A percentile compares a stretch with the other conserved stretches of the same genome.
Conservation (phyloP, 1,140 invertebrate species). For the Drosophila lini region DNA sequence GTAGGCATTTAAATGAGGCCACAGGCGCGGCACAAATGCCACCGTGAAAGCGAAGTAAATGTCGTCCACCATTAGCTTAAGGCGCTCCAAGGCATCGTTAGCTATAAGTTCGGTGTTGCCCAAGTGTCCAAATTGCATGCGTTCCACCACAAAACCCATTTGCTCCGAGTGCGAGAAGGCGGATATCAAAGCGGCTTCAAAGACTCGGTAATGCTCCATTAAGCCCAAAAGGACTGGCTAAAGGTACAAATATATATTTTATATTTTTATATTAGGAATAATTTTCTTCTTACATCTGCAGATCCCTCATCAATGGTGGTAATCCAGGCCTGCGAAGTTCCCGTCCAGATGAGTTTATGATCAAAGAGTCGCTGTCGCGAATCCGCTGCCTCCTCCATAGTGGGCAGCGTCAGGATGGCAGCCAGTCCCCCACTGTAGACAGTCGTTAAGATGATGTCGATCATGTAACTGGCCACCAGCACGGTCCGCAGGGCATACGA, state of each 20-base stretch:
- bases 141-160: constrained; percentile 76
- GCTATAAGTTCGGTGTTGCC: constrained; percentile 64
- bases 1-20: constrained; percentile 55
- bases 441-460: constrained; percentile 77
- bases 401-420: constrained; percentile 71
- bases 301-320: constrained; percentile 33
- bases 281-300: constrained; percentile 48
- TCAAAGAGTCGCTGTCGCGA: constrained; percentile 64
- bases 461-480: constrained; percentile 70
- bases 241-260: not conserved
- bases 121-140: constrained; percentile 71
- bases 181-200: constrained; percentile 44
- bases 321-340: constrained; percentile 65
- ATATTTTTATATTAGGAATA: not conserved
- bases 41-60: constrained; percentile 62
- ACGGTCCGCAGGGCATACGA: constrained; percentile 62
- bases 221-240: constrained; percentile 56
- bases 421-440: constrained; percentile 75
- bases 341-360: constrained; percentile 69
- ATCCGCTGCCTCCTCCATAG: constrained; percentile 73
- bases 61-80: constrained; percentile 78
- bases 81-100: constrained; percentile 57
- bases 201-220: constrained; percentile 49
- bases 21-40: constrained; percentile 69
- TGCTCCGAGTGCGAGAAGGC: constrained; percentile 56